A percentile compares a stretch with the other conserved stretches of the same genome.
Evolutionary conservation across 2,888 invertebrate species (phyloP).

Genomic region (Apotomis capreana): DNA sequence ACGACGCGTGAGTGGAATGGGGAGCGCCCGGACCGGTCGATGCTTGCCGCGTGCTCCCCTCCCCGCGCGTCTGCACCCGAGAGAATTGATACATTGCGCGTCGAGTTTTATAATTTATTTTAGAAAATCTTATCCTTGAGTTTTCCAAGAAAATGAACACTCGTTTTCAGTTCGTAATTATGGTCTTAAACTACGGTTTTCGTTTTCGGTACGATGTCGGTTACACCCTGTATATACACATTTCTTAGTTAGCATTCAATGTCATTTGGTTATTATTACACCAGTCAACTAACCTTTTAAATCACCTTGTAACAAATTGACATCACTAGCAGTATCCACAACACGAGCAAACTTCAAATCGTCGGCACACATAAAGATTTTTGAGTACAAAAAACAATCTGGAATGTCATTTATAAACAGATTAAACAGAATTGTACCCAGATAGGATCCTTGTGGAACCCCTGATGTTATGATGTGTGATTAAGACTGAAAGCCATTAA

Average conservation of each 20-base stretch:
- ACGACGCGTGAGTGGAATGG: too few species aligned
- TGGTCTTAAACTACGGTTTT: too few species aligned
- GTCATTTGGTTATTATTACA: background rate
- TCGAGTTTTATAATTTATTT: too few species aligned
- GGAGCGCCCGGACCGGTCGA: too few species aligned
- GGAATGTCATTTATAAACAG: background rate
- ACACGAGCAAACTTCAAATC: background rate
- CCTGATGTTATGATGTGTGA: background rate
- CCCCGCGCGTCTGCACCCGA: too few species aligned
- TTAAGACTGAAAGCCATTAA: background rate
- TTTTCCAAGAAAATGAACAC: too few species aligned
- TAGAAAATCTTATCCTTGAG: too few species aligned
- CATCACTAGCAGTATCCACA: background rate
- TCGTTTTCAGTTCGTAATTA: too few species aligned
- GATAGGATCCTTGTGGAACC: background rate
- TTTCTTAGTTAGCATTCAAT: constrained; percentile 1
- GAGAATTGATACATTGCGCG: too few species aligned
- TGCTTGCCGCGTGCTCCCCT: too few species aligned
- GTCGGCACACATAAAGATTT: background rate
- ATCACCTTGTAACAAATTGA: background rate
- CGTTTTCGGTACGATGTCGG: too few species aligned
- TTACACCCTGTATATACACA: background rate
- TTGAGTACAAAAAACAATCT: too few species aligned
- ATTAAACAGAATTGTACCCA: background rate
- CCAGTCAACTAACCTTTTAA: background rate